Percentiles rank a stretch among this genome's conserved stretches.
Evolutionary conservation across 2,888 invertebrate genomes (phyloP).

Genomic region (Leistus spinibarbis): DNA sequence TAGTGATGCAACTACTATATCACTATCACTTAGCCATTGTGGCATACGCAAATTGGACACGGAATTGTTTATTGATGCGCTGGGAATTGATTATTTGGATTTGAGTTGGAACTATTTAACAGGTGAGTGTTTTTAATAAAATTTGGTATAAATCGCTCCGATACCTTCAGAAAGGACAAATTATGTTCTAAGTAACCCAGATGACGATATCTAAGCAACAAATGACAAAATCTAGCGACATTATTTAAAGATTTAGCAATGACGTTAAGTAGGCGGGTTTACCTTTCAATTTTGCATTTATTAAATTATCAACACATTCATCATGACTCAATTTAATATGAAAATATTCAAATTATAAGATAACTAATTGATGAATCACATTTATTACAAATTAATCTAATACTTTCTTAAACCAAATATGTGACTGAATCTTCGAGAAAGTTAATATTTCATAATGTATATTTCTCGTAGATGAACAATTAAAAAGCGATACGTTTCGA

Average conservation of each 20-base stretch:
- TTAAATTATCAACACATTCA: neutral
- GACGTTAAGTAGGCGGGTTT: neutral
- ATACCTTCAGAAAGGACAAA: no score
- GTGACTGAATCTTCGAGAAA: neutral
- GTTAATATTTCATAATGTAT: neutral
- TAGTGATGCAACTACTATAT: constrained; percentile 57
- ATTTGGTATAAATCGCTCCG: neutral
- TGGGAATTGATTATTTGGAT: constrained; percentile 62
- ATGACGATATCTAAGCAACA: neutral
- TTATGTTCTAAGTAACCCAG: neutral
- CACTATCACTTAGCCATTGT: constrained; percentile 63
- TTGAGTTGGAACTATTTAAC: constrained; percentile 64
- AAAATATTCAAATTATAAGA: neutral
- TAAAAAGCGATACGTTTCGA: constrained; percentile 69
- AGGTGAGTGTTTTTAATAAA: constrained; percentile 53
- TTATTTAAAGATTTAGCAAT: neutral
- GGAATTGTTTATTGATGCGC: constrained; percentile 61
- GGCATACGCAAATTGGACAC: constrained; percentile 60
- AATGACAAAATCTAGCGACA: neutral
- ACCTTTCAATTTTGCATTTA: neutral
- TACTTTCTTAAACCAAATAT: neutral
- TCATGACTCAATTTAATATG: neutral
- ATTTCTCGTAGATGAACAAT: constrained; percentile 61
- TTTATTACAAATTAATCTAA: neutral
- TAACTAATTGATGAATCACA: neutral